These are phyloP conservation scores for Danio choprae DNA, from an alignment of 2,797 vertebrate species.

Conservation along the genomic window DNA sequence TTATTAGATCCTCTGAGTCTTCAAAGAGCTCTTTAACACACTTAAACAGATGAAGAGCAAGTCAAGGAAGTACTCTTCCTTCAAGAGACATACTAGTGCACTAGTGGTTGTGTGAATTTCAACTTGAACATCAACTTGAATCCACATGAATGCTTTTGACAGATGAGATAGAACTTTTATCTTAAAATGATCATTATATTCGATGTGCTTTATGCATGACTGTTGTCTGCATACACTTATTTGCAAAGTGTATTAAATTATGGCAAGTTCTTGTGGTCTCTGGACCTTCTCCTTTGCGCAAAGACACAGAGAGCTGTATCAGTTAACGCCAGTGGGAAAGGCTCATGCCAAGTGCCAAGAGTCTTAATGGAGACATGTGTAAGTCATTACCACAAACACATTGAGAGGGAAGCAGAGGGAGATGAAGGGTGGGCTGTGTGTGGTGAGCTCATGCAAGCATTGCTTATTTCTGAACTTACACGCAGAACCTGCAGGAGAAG, in stretches of 20 bases:
- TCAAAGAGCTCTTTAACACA: constrained; percentile 7
- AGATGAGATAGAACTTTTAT: not conserved
- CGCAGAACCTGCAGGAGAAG: constrained; percentile 16
- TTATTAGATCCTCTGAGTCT: constrained; percentile 18
- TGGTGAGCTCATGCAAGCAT: constrained; percentile 35
- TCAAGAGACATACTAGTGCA: constrained; percentile 13
- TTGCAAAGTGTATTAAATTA: not conserved
- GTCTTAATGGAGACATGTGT: constrained; percentile 81
- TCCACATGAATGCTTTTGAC: not conserved
- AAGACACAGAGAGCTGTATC: constrained; percentile 77
- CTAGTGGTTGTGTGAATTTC: not conserved
- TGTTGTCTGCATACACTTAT: not conserved
- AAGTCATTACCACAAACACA: constrained; percentile 79
- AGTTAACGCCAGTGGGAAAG: constrained; percentile 77
- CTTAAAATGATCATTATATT: not conserved
- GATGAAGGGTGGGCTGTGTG: constrained; percentile 31
- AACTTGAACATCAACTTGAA: not conserved
- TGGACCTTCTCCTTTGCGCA: constrained; percentile 57
- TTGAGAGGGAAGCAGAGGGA: constrained; percentile 55
- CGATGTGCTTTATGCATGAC: not conserved
- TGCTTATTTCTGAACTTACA: constrained; percentile 41
- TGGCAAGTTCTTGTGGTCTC: constrained; percentile 28
- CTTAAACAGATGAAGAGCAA: constrained; percentile 31
- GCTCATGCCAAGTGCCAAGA: constrained; percentile 73
- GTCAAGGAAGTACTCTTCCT: constrained; percentile 15